phyloP scores from a whole-genome alignment of 2,113 vertebrate species.

The Cryptoleucopteryx plumbea region DNA sequence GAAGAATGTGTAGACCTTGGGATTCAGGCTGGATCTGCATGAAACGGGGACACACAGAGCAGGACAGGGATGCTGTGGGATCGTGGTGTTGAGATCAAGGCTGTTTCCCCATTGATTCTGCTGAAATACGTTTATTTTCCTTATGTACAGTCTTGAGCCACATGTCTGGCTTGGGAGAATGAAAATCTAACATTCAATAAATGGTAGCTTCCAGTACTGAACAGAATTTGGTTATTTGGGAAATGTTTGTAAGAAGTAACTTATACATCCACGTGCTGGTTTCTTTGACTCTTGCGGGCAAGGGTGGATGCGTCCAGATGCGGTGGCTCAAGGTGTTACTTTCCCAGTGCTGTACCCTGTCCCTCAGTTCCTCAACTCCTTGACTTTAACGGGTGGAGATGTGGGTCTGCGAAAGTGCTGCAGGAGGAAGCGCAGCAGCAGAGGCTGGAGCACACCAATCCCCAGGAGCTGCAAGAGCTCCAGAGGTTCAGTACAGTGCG shows the following conservation, averaged over 20 bases:
- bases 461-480: neutral
- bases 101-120: neutral
- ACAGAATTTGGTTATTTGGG: neutral
- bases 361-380: neutral
- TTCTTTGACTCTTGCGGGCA: neutral
- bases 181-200: neutral
- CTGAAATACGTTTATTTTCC: neutral
- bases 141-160: neutral
- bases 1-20: rapidly evolving
- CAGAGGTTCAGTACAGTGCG: neutral
- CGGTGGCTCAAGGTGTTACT: neutral
- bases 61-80: neutral
- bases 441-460: neutral
- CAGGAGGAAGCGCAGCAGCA: neutral
- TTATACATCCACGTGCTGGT: rapidly evolving
- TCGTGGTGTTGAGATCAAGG: neutral
- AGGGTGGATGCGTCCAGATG: neutral
- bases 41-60: neutral
- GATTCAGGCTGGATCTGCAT: neutral
- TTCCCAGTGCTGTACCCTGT: neutral
- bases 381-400: neutral
- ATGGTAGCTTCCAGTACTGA: neutral
- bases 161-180: neutral
- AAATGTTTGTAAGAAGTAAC: neutral
- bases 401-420: neutral